Conservation (phyloP, 2,888 invertebrate genomes). For the Eilema caniola region DNA sequence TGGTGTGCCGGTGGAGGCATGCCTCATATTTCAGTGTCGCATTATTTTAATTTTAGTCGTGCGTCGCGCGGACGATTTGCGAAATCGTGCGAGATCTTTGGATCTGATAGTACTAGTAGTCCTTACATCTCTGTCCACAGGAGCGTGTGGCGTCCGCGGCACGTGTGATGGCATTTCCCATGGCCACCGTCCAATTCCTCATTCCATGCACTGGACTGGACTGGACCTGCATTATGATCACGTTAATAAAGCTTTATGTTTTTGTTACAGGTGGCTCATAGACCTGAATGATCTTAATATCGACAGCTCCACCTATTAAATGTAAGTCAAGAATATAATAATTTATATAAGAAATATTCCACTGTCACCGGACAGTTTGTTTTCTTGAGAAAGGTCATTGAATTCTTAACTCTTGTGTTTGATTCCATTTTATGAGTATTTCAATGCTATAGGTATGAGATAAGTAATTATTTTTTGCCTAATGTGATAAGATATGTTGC, state of each 20-base stretch:
- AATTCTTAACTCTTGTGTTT: conserved; percentile 49
- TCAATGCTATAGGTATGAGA: conserved; percentile 33
- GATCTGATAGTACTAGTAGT: conserved; percentile 70
- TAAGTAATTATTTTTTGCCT: conserved; percentile 17
- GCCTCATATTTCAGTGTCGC: conserved; percentile 73
- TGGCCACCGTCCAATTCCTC: conserved; percentile 48
- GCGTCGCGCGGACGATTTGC: conserved; percentile 58
- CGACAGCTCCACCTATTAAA: conserved; percentile 77
- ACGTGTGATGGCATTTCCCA: conserved; percentile 60
- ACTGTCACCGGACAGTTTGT: conserved; percentile 52
- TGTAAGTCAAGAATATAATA: conserved; percentile 69
- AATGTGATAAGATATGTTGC: conserved; percentile 59
- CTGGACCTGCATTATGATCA: conserved; percentile 55
- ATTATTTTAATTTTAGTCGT: conserved; percentile 78
- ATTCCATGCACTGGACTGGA: conserved; percentile 9
- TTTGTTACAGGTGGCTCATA: conserved; percentile 77
- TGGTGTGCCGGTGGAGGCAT: conserved; percentile 60
- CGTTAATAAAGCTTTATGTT: conserved; percentile 60
- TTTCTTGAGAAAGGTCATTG: conserved; percentile 57
- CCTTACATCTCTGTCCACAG: conserved; percentile 66
- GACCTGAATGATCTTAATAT: conserved; percentile 80
- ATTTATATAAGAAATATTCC: conserved; percentile 53
- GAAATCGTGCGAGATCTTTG: conserved; percentile 77
- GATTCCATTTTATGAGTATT: conserved; percentile 35
- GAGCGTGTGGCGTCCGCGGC: conserved; percentile 61